Base-by-base conservation (phyloP, 2,888 invertebrate genomes). In the Lamproptera curius region DNA sequence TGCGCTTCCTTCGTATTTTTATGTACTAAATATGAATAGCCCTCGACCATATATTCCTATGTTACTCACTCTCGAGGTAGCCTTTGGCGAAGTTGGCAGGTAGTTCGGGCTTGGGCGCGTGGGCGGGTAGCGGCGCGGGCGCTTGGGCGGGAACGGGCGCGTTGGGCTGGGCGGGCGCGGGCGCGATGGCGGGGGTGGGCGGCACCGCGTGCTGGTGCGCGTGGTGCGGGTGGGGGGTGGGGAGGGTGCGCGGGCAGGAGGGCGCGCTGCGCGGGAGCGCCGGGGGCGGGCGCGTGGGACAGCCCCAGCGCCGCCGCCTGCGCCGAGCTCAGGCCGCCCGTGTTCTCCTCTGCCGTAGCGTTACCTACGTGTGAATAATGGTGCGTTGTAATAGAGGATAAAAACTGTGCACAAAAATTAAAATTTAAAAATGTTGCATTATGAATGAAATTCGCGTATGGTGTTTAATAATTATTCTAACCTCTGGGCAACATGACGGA, bases 401-500 rank as follows among this genome's bases (percentile, higher is more conserved):
- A n/a, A n/a, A n/a, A n/a, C n/a, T n/a, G n/a, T n/a, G n/a, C n/a
- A n/a, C n/a, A n/a, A n/a, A n/a, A n/a, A n/a, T n/a, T n/a, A n/a
- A n/a, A n/a, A n/a, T n/a, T n/a, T n/a, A n/a, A n/a, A n/a, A n/a
- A n/a, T n/a, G n/a, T n/a, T n/a, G n/a, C n/a, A n/a, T n/a, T n/a
- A n/a, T n/a, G n/a, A n/a, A n/a, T n/a, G n/a, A n/a, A n/a, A n/a
- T n/a, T n/a, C n/a, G n/a, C n/a, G n/a, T n/a, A n/a, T n/a, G n/a
- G n/a, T n/a, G n/a, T n/a, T n/a, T n/a, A n/a, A n/a, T n/a, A n/a
- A n/a, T n/a, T n/a, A n/a, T n/a, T n/a, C 20, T 20, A 65, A 84
- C 74, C 86, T 75, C 76, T 78, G n/a, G 90, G 91, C 87, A 94
- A 89, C 90, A 93, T 91, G 76, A 94, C 92, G 68, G 94, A 92